Evolutionary conservation across 2,113 vertebrate species (phyloP).

Genomic region (Phaetusa simplex): DNA sequence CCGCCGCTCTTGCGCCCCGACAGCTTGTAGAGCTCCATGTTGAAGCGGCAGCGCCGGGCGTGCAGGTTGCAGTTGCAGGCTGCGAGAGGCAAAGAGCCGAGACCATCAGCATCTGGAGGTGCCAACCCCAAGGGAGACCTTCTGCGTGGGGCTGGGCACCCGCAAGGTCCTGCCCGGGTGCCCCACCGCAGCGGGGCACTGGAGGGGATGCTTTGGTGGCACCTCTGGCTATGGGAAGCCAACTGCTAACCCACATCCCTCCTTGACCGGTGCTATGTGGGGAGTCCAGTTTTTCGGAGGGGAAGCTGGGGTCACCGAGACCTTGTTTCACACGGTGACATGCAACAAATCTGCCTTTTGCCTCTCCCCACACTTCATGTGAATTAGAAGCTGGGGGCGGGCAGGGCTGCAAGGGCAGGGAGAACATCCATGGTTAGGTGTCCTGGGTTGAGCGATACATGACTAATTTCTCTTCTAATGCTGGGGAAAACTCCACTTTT

Average conservation of each 20-base stretch:
- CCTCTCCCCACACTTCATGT: background rate
- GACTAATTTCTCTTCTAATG: too few relatives aligned
- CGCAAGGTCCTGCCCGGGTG: accelerated
- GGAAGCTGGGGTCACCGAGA: background rate
- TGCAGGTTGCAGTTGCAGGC: constrained; percentile 97
- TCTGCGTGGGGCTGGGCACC: background rate
- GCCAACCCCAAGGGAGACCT: accelerated
- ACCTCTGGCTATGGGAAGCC: background rate
- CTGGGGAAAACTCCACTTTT: too few relatives aligned
- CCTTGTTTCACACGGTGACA: accelerated
- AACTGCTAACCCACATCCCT: background rate
- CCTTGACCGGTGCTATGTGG: background rate
- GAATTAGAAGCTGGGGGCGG: background rate
- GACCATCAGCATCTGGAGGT: background rate
- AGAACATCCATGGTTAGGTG: accelerated
- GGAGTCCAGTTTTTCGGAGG: background rate
- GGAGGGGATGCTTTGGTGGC: background rate
- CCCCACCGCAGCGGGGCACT: accelerated
- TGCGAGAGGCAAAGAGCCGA: constrained; percentile 44
- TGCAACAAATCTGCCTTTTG: accelerated
- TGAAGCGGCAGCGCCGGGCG: constrained; percentile 93
- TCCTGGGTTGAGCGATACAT: too few relatives aligned
- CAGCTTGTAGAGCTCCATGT: constrained; percentile 97
- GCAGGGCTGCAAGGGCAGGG: background rate
- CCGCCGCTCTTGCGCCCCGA: constrained; percentile 94